Evolutionary conservation across 1,140 invertebrate genomes (phyloP).

Genomic region (Dendrolimus punctatus): DNA sequence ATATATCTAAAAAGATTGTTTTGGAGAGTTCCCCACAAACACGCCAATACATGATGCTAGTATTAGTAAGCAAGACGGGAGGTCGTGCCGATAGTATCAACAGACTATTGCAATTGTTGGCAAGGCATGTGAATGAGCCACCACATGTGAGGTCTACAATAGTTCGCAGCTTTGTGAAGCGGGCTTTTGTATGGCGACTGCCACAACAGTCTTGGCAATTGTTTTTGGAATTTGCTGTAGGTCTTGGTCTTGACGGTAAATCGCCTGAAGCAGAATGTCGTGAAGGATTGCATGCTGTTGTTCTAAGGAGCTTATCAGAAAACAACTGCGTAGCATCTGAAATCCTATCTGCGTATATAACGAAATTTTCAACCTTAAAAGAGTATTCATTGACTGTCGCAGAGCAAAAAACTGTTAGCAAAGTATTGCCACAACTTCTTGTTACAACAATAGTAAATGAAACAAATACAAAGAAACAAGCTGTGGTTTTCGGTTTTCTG

Average conservation of each 20-base stretch:
- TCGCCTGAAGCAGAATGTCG: conserved; percentile 17
- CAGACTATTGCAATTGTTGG: conserved; percentile 30
- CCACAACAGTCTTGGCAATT: conserved; percentile 27
- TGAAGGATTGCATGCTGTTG: conserved; percentile 41
- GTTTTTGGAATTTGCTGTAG: conserved; percentile 30
- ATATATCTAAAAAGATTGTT: conserved; percentile 27
- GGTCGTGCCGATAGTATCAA: conserved; percentile 24
- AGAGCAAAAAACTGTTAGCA: conserved; percentile 15
- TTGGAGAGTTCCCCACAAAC: conserved; percentile 28
- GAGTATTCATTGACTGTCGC: conserved; percentile 30
- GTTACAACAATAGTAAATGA: conserved; percentile 6
- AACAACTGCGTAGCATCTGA: conserved; percentile 7
- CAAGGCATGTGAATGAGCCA: conserved; percentile 34
- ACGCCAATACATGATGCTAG: conserved; percentile 38
- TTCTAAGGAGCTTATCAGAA: conserved; percentile 28
- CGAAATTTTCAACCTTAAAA: conserved; percentile 29
- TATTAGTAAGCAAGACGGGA: conserved; percentile 49
- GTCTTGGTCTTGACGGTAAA: conserved; percentile 33
- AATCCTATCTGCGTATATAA: conserved; percentile 22
- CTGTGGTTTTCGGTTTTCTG: neutral
- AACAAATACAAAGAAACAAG: conserved; percentile 1
- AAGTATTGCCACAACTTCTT: conserved; percentile 15
- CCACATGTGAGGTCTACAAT: conserved; percentile 32
- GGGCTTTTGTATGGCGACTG: conserved; percentile 34
- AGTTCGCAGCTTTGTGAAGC: conserved; percentile 41